Percentiles rank a stretch among this genome's conserved stretches.
phyloP scores from a whole-genome alignment of 2,797 vertebrate species.

The Ptychobarbus kaznakovi region DNA sequence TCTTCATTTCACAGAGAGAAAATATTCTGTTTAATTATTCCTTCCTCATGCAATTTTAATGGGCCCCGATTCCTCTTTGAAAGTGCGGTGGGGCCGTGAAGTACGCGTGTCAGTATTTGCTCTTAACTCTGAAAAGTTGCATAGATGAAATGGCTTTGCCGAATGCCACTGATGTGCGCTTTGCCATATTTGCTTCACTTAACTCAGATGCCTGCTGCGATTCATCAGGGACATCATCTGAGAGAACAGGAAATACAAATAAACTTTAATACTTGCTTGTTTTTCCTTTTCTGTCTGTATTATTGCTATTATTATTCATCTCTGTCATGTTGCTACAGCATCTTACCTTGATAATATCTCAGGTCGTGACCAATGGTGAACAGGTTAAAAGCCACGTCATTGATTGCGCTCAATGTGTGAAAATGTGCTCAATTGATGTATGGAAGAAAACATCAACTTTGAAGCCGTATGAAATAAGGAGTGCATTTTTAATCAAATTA shows the following conservation, averaged over 20 bases:
- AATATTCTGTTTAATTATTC: slow-evolving; percentile 82
- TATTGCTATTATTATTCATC: neutral
- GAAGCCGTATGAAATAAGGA: neutral
- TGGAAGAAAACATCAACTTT: slow-evolving; percentile 24
- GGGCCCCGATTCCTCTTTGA: slow-evolving; percentile 72
- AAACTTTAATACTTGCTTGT: slow-evolving; percentile 27
- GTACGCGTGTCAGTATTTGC: slow-evolving; percentile 84
- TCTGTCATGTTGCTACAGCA: slow-evolving; percentile 2
- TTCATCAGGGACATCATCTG: slow-evolving; percentile 51
- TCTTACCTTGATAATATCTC: neutral
- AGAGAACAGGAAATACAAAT: slow-evolving; percentile 41
- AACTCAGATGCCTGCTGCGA: slow-evolving; percentile 47
- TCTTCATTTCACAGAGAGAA: slow-evolving; percentile 77
- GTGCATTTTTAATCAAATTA: slow-evolving; percentile 42
- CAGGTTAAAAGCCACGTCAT: slow-evolving; percentile 17
- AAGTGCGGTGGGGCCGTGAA: slow-evolving; percentile 76
- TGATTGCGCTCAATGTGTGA: neutral
- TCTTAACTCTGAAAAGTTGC: slow-evolving; percentile 69
- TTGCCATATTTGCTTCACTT: slow-evolving; percentile 80
- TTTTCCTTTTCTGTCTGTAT: slow-evolving; percentile 25
- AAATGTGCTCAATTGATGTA: neutral
- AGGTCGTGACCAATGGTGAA: neutral
- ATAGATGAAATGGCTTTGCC: slow-evolving; percentile 75
- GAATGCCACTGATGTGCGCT: slow-evolving; percentile 80
- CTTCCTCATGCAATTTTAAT: slow-evolving; percentile 81